Percentiles rank a stretch among this genome's conserved stretches.
These are phyloP conservation scores for Connochaetes taurinus DNA, from an alignment of 2,113 vertebrate genomes.

Conservation along the genomic window DNA sequence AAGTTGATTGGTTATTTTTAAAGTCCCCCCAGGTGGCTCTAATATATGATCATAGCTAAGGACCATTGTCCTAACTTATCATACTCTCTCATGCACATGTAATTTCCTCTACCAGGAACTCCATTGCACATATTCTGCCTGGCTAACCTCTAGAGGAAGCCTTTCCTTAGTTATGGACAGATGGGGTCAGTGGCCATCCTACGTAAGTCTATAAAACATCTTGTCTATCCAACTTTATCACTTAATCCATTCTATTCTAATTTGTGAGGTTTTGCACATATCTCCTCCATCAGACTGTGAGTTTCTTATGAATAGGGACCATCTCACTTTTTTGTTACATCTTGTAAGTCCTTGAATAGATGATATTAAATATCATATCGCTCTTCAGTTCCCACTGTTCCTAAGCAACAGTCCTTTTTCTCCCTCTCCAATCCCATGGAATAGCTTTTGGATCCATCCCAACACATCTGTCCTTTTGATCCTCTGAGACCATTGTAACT, in stretches of 20 bases:
- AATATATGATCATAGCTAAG: not conserved
- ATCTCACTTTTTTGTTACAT: not conserved
- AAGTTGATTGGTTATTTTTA: not conserved
- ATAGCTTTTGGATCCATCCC: constrained; percentile 29
- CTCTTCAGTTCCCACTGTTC: not conserved
- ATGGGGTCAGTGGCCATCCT: not conserved
- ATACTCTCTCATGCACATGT: not conserved
- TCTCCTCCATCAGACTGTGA: not conserved
- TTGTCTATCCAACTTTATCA: not conserved
- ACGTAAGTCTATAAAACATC: not conserved
- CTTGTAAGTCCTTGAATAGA: not conserved
- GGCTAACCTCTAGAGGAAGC: not conserved
- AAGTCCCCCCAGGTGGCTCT: not conserved
- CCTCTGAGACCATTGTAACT: constrained; percentile 26
- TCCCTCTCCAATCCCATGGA: not conserved
- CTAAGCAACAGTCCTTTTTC: not conserved
- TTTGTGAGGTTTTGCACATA: not conserved
- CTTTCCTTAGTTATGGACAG: not conserved
- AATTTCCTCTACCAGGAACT: not conserved
- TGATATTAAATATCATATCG: not conserved
- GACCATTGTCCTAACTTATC: not conserved
- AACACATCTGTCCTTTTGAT: constrained; percentile 42
- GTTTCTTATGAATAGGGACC: not conserved
- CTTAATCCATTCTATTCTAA: not conserved
- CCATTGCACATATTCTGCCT: not conserved